Percentiles rank a stretch among this genome's conserved stretches.
These are phyloP conservation scores for Thymelicus lineola DNA, from an alignment of 2,888 invertebrate genomes.

Conservation along the genomic window DNA sequence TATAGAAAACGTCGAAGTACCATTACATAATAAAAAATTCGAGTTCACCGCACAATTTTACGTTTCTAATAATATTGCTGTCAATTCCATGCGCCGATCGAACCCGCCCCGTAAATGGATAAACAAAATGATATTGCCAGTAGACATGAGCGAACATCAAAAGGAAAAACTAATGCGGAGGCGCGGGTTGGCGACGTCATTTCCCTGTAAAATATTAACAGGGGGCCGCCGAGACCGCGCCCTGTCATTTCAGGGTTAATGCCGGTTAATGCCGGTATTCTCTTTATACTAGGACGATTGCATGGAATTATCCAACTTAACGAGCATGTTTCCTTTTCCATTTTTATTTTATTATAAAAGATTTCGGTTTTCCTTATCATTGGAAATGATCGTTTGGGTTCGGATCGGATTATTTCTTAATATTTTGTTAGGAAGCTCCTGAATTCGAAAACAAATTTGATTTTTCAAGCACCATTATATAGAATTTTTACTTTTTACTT, in stretches of 20 bases:
- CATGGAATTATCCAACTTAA: conserved; percentile 66
- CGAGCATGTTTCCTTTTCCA: conserved; percentile 47
- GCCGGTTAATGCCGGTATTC: conserved; percentile 65
- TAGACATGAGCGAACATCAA: conserved; percentile 76
- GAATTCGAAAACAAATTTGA: too few relatives aligned
- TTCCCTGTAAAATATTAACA: conserved; percentile 78
- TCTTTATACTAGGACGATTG: conserved; percentile 64
- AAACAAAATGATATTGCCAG: conserved; percentile 73
- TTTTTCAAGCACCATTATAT: too few relatives aligned
- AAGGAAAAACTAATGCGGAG: conserved; percentile 79
- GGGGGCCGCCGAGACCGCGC: conserved; percentile 62
- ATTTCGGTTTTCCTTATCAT: conserved; percentile 29
- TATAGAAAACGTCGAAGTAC: too few relatives aligned
- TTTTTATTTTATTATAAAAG: conserved; percentile 36
- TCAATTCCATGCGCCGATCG: conserved; percentile 47
- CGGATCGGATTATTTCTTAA: background rate
- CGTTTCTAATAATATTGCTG: conserved; percentile 35
- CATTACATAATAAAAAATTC: background rate
- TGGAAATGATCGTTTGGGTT: conserved; percentile 9
- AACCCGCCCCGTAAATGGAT: conserved; percentile 57
- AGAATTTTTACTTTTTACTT: too few relatives aligned
- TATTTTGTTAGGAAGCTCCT: too few relatives aligned
- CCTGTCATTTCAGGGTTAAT: conserved; percentile 76
- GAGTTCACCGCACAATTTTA: background rate
- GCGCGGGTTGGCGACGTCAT: conserved; percentile 66